Evolutionary conservation across 2,888 invertebrate genomes (phyloP), one percentile per base, ranked within the genome.

Genomic region (Horisme vitalbata): DNA sequence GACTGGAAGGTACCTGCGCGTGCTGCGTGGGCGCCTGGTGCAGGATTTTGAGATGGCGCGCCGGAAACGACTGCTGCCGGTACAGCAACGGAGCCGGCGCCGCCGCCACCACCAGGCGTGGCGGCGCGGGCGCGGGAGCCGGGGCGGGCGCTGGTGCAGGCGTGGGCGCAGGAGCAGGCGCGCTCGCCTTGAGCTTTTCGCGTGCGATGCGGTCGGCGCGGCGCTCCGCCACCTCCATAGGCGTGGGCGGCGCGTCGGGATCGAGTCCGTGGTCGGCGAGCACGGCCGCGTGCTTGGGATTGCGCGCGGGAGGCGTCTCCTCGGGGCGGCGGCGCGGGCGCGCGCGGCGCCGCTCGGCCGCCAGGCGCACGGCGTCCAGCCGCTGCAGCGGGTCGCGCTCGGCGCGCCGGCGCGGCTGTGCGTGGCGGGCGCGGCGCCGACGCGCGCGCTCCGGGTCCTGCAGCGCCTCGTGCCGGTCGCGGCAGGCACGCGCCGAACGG

Each of bases 401-500:
- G 36, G 93, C 89, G 21, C 94, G 91, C 31, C 95, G 94, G 26
- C 95, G 93, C n/a, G 95, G 93, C 9, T 95, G 71, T 41, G 75
- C 68, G 66, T 77, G 73, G 74, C 96, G 96, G 33, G 94, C 93
- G 79, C 97, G 97, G 86, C 97, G 97, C 76, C 94, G 94, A 64
- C 96, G 97, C 71, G 95, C 95, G 32, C 95, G 95, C 90, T 65
- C 97, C 91, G 97, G 97, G 61, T 97, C 93, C 61, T 98, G 94
- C 11, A 95, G 94, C 56, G 93, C 93, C 78, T 99, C 98, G 81
- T 97, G 99, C 20, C 98, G 93, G 74, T 93, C 94, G 62, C 95
- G 94, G 78, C 98, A 98, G 77, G 98, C 97, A 71, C 97, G 96
- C 10, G 97, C 93, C 24, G 97, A 96, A 49, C 99, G 93, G 81